phyloP scores from a whole-genome alignment of 2,797 vertebrate species.

The Trachurus trachurus region DNA sequence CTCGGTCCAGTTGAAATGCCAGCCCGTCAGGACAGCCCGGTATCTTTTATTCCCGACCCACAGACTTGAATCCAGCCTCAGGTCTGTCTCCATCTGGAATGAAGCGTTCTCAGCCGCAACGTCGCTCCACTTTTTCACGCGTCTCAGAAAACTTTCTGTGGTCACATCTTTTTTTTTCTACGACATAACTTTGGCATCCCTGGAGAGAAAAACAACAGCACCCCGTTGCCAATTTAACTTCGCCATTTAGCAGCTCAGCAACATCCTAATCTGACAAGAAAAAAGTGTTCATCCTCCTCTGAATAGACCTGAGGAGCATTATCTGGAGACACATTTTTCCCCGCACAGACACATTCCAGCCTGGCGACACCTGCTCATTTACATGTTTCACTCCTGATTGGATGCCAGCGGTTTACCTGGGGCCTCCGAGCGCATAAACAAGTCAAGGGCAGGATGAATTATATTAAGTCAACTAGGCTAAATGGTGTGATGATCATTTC shows the following conservation, averaged over 20 bases:
- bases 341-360: slow-evolving; percentile 18
- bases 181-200: slow-evolving; percentile 1
- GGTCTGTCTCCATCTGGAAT: slow-evolving; percentile 78
- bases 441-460: too few relatives aligned
- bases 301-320: neutral
- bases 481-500: too few relatives aligned
- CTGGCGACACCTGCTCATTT: slow-evolving; percentile 69
- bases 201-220: neutral
- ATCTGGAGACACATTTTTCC: neutral
- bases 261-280: neutral
- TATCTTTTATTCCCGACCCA: slow-evolving; percentile 84
- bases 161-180: slow-evolving; percentile 13
- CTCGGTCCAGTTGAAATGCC: slow-evolving; percentile 87
- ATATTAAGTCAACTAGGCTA: too few relatives aligned
- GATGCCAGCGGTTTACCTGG: slow-evolving; percentile 36
- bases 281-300: slow-evolving; percentile 8
- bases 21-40: slow-evolving; percentile 82
- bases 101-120: neutral
- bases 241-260: slow-evolving; percentile 6
- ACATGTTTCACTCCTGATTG: slow-evolving; percentile 72
- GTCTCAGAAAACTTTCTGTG: neutral
- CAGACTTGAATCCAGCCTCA: slow-evolving; percentile 83
- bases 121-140: slow-evolving; percentile 16
- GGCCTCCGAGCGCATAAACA: too few relatives aligned
- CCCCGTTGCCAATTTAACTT: neutral